These are phyloP conservation scores for Leucosticte australis DNA, from an alignment of 2,113 vertebrate genomes.

Conservation along the genomic window DNA sequence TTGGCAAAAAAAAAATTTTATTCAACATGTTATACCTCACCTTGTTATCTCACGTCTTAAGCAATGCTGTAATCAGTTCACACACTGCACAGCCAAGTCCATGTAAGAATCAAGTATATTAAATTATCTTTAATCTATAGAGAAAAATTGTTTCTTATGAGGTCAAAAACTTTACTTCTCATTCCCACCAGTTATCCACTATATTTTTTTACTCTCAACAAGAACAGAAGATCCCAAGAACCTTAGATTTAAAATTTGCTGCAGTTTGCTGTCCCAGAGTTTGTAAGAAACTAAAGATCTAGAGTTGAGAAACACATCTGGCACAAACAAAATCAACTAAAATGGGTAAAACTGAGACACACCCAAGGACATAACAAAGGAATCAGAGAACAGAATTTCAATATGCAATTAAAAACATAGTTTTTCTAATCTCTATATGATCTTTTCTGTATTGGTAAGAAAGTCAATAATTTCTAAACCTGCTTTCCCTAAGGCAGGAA, in stretches of 20 bases:
- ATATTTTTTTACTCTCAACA: neutral
- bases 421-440: neutral
- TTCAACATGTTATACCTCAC: neutral
- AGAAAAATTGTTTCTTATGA: neutral
- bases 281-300: neutral
- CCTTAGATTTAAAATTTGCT: neutral
- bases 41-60: neutral
- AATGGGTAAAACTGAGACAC: neutral
- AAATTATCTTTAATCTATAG: neutral
- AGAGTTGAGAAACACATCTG: neutral
- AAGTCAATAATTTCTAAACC: neutral
- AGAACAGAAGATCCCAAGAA: neutral
- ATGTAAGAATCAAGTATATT: neutral
- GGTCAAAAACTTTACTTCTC: neutral
- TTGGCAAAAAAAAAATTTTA: neutral
- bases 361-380: neutral
- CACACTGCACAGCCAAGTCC: neutral
- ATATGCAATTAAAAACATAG: neutral
- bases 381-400: neutral
- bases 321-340: neutral
- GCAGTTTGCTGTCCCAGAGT: neutral
- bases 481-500: neutral
- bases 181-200: neutral
- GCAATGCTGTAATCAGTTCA: constrained; percentile 1
- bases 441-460: neutral